These are phyloP conservation scores for Sitobion miscanthi DNA, from an alignment of 1,140 invertebrate species.

Conservation along the genomic window DNA sequence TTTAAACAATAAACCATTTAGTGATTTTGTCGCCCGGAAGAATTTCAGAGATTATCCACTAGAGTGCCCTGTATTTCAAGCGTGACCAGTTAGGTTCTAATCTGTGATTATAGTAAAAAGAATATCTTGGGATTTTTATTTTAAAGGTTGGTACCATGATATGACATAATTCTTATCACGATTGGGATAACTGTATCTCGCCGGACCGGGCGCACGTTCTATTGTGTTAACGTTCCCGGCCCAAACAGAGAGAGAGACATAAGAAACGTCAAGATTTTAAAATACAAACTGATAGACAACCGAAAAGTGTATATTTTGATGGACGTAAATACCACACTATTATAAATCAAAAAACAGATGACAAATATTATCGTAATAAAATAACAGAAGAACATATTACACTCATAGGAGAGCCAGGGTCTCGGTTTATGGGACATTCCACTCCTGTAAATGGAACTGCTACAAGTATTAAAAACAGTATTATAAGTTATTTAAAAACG, in stretches of 20 bases:
- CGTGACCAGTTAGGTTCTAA: too few relatives aligned
- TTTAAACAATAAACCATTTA: too few relatives aligned
- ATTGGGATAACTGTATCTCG: too few relatives aligned
- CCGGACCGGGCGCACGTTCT: too few relatives aligned
- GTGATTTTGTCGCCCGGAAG: too few relatives aligned
- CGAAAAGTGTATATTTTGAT: neutral
- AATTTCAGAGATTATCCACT: too few relatives aligned
- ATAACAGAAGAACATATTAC: constrained; percentile 21
- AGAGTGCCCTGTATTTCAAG: too few relatives aligned
- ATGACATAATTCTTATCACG: too few relatives aligned
- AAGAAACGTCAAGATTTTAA: neutral
- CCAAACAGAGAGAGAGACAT: neutral
- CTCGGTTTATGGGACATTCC: constrained; percentile 4
- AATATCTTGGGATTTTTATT: too few relatives aligned
- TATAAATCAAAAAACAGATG: constrained; percentile 55
- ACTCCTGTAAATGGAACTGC: neutral
- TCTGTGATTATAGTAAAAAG: too few relatives aligned
- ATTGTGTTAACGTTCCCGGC: too few relatives aligned
- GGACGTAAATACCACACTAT: neutral
- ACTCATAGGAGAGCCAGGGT: constrained; percentile 26
- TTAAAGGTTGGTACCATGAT: too few relatives aligned
- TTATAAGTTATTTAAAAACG: neutral
- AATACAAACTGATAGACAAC: neutral
- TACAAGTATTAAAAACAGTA: neutral
- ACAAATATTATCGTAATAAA: constrained; percentile 51